Evolutionary conservation across 23 tunicate species (phyloP).

Genomic region (Ascidia mentula): DNA sequence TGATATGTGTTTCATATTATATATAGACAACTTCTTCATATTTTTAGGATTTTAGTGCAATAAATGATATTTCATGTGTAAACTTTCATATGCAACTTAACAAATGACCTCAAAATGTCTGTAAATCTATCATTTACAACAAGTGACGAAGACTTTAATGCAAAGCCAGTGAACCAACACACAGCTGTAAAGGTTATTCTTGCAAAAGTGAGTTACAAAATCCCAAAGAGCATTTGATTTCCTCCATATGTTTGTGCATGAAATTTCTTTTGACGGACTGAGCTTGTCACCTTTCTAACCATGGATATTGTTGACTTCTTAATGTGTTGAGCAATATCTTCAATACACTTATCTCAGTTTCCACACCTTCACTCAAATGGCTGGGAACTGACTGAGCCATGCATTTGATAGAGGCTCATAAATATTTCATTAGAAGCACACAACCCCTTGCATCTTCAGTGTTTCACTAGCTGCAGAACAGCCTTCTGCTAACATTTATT

Average conservation of each 20-base stretch:
- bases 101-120: slow-evolving; percentile 37
- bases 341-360: background rate
- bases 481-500: background rate
- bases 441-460: background rate
- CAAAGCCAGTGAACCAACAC: slow-evolving; percentile 25
- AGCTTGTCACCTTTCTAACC: too few species aligned
- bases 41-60: slow-evolving; percentile 5
- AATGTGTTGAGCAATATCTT: background rate
- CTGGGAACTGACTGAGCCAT: background rate
- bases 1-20: too few species aligned
- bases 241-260: too few species aligned
- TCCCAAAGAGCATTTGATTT: background rate
- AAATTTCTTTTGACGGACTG: too few species aligned
- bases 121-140: slow-evolving; percentile 55
- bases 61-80: background rate
- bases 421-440: background rate
- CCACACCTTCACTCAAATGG: background rate
- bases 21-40: too few species aligned
- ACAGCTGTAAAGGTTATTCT: slow-evolving; percentile 11
- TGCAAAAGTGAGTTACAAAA: slow-evolving; percentile 28
- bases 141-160: slow-evolving; percentile 58
- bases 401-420: background rate
- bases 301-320: too few species aligned
- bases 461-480: background rate
- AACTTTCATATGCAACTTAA: background rate